Conservation (phyloP, 2,888 invertebrate species). For the Subacronicta megacephala region DNA sequence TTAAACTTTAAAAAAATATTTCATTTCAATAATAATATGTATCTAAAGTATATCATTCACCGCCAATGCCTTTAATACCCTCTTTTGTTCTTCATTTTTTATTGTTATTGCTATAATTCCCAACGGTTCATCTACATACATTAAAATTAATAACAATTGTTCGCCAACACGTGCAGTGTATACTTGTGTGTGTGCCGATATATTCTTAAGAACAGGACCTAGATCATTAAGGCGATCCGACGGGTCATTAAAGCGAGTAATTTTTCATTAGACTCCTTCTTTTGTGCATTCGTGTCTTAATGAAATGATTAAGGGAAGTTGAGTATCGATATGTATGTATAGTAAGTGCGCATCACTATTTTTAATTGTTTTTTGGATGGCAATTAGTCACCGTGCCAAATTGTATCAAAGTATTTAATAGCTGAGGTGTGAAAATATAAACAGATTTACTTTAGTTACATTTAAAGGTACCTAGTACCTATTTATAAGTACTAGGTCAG, state of each 20-base stretch:
- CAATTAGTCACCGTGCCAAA: too few relatives aligned
- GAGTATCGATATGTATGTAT: constrained; percentile 52
- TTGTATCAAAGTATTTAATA: too few relatives aligned
- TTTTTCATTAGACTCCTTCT: constrained; percentile 79
- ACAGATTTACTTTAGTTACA: too few relatives aligned
- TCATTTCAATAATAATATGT: not conserved
- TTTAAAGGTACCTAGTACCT: too few relatives aligned
- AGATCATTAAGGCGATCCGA: constrained; percentile 74
- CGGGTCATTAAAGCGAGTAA: constrained; percentile 77
- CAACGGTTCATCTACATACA: constrained; percentile 17
- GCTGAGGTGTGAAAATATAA: too few relatives aligned
- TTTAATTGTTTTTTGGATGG: not conserved
- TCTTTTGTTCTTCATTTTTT: not conserved
- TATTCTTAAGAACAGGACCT: constrained; percentile 69
- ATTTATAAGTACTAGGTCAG: too few relatives aligned
- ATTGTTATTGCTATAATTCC: constrained; percentile 1
- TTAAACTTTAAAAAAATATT: not conserved
- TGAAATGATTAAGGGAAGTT: constrained; percentile 82
- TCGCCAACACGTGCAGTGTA: constrained; percentile 16
- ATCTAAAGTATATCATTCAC: not conserved
- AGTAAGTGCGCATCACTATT: constrained; percentile 40
- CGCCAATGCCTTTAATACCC: not conserved
- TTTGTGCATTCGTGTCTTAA: constrained; percentile 73
- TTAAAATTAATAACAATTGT: constrained; percentile 44
- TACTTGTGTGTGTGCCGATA: constrained; percentile 33